Percentiles rank a stretch among this genome's conserved stretches.
Conservation (phyloP, 2,888 invertebrate species). For the Gastrophysa polygoni region DNA sequence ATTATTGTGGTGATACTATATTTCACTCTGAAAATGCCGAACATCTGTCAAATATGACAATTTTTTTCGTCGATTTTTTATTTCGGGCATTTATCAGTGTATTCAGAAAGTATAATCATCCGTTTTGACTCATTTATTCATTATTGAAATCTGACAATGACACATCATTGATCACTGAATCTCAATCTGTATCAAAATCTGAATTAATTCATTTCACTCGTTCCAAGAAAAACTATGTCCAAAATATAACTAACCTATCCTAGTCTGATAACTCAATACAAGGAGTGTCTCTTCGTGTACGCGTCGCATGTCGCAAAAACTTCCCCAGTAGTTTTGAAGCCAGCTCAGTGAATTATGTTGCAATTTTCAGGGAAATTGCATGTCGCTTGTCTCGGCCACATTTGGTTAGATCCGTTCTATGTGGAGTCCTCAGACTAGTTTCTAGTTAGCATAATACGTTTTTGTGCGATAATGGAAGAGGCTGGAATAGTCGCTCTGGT, state of each 20-base stretch:
- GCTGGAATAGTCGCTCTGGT: background rate
- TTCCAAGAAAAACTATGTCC: background rate
- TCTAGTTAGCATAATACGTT: slow-evolving; percentile 14
- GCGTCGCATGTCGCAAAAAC: background rate
- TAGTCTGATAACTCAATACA: slow-evolving; percentile 2
- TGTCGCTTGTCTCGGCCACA: slow-evolving; percentile 12
- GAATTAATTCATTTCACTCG: background rate
- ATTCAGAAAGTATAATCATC: too few species aligned
- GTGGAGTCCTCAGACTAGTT: slow-evolving; percentile 3
- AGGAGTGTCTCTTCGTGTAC: background rate
- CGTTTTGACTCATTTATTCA: too few species aligned
- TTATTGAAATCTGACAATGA: too few species aligned
- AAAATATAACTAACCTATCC: background rate
- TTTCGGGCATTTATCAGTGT: too few species aligned
- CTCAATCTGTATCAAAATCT: too few species aligned
- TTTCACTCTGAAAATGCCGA: too few species aligned
- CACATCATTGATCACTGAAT: too few species aligned
- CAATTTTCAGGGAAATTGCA: slow-evolving; percentile 24
- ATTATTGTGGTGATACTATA: too few species aligned
- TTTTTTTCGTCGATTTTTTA: too few species aligned
- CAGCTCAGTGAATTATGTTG: slow-evolving; percentile 24
- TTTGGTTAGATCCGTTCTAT: slow-evolving; percentile 15
- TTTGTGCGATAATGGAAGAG: background rate
- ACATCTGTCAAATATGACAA: too few species aligned
- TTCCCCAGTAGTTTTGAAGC: slow-evolving; percentile 17